Percentiles rank a stretch among this genome's conserved stretches.
Conservation (phyloP, 2,113 vertebrate genomes). For the Danionella cerebrum region DNA sequence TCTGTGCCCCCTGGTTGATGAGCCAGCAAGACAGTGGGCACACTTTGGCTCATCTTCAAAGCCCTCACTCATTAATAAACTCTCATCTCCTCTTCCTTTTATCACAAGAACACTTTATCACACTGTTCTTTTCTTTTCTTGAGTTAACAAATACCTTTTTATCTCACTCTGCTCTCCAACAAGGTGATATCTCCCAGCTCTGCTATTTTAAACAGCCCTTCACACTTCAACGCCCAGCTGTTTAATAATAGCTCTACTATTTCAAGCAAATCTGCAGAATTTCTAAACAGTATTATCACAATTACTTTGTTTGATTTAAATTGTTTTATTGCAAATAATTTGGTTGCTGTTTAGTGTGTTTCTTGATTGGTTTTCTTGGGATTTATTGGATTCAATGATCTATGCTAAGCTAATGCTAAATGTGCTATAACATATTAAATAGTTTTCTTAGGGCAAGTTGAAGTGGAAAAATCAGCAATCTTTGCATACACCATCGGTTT, state of each 20-base stretch:
- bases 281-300: not conserved
- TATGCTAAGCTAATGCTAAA: no score
- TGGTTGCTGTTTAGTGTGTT: not conserved
- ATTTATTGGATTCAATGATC: not conserved
- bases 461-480: no score
- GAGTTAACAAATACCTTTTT: constrained; percentile 15
- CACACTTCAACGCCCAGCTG: not conserved
- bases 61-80: constrained; percentile 33
- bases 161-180: not conserved
- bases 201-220: constrained; percentile 12
- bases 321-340: not conserved
- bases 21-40: constrained; percentile 48
- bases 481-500: no score
- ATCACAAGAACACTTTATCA: constrained; percentile 38
- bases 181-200: not conserved
- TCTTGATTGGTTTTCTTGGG: not conserved
- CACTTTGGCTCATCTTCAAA: constrained; percentile 47
- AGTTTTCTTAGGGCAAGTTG: no score
- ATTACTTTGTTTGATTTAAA: not conserved
- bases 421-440: no score
- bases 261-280: not conserved
- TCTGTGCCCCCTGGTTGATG: constrained; percentile 45
- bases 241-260: constrained; percentile 5
- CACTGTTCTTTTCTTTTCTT: constrained; percentile 29
- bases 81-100: constrained; percentile 21